A percentile compares a stretch with the other conserved stretches of the same genome.
Evolutionary conservation across 2,797 vertebrate species (phyloP).

Genomic region (Heterohyrax brucei): DNA sequence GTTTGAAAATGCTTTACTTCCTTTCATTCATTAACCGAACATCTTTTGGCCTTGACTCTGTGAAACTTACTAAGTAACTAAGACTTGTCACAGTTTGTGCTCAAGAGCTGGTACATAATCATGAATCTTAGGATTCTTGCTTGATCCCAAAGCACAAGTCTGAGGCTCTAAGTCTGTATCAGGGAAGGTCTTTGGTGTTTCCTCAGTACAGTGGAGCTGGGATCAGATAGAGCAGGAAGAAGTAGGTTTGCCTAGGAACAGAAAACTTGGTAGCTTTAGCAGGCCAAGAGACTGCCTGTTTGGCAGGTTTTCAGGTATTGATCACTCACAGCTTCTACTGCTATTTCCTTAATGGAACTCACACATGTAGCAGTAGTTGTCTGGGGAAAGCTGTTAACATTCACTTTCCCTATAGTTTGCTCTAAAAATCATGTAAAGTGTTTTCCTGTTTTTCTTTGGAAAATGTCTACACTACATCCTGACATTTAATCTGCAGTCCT

Average conservation of each 20-base stretch:
- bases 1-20: neutral
- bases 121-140: neutral
- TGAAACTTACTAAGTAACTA: neutral
- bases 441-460: slow-evolving; percentile 80
- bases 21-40: neutral
- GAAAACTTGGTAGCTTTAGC: neutral
- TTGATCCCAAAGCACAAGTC: neutral
- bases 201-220: neutral
- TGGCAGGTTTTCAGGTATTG: slow-evolving; percentile 3
- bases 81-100: neutral
- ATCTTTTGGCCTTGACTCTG: neutral
- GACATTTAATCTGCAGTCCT: slow-evolving; percentile 79
- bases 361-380: neutral
- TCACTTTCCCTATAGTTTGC: slow-evolving; percentile 49
- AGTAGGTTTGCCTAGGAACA: neutral
- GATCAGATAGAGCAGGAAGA: neutral
- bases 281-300: neutral
- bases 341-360: slow-evolving; percentile 39
- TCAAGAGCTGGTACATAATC: neutral
- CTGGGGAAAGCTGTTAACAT: neutral
- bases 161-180: neutral
- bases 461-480: slow-evolving; percentile 80
- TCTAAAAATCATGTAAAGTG: slow-evolving; percentile 62
- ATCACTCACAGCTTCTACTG: slow-evolving; percentile 20
- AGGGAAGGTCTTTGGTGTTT: neutral